These are phyloP conservation scores for Onychorhynchus coronatus DNA, from an alignment of 2,113 vertebrate species.

Conservation along the genomic window DNA sequence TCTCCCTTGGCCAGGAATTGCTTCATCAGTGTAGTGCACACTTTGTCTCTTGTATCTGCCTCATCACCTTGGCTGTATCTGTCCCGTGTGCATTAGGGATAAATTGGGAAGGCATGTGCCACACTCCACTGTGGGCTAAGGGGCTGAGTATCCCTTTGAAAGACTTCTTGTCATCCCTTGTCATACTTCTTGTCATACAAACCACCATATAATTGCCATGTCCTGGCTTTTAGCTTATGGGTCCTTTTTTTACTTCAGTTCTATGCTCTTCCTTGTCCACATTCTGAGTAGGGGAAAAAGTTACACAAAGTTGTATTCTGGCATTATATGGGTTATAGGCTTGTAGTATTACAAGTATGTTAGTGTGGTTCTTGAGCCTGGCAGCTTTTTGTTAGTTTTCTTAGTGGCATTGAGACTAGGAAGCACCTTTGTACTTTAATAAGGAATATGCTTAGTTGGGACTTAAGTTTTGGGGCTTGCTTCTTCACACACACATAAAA, in stretches of 20 bases:
- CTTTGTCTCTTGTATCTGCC: not conserved
- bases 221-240: not conserved
- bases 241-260: not conserved
- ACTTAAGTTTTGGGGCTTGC: not conserved
- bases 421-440: not conserved
- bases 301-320: not conserved
- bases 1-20: not conserved
- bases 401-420: not conserved
- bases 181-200: not conserved
- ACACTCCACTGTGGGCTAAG: not conserved
- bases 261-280: not conserved
- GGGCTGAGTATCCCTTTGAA: not conserved
- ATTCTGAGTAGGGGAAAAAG: not conserved
- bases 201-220: fast-evolving
- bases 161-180: not conserved
- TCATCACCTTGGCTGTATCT: not conserved
- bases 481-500: not conserved
- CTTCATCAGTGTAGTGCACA: not conserved
- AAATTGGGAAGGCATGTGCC: not conserved
- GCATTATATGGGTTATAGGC: not conserved
- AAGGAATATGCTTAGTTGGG: not conserved
- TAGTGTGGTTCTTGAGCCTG: not conserved
- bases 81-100: fast-evolving
- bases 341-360: not conserved
- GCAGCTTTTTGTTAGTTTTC: not conserved